phyloP scores from a whole-genome alignment of 2,797 vertebrate species.

The Notolabrus celidotus region DNA sequence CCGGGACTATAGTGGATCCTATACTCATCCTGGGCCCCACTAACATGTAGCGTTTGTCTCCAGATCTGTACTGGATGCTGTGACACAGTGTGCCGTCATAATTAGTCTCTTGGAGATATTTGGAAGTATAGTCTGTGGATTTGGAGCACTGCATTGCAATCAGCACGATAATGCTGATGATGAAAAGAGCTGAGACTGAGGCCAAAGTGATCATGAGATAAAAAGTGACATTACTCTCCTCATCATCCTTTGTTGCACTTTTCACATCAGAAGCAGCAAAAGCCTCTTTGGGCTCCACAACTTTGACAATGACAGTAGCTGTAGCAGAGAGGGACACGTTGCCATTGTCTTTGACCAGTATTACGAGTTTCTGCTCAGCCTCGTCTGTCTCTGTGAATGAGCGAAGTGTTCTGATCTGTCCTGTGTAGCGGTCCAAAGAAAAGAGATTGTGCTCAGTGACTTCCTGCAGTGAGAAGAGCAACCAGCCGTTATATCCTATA shows the following conservation, averaged over 20 bases:
- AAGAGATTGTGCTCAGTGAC: conserved; percentile 56
- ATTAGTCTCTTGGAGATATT: conserved; percentile 43
- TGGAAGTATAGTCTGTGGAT: conserved; percentile 51
- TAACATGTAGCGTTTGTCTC: conserved; percentile 26
- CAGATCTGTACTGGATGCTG: conserved; percentile 55
- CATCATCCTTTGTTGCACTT: background rate
- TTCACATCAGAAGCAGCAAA: conserved; percentile 52
- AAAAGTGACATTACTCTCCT: conserved; percentile 3
- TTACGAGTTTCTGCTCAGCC: conserved; percentile 52
- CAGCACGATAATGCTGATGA: conserved; percentile 60
- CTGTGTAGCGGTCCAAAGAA: conserved; percentile 59
- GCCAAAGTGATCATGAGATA: conserved; percentile 62
- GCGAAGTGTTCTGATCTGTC: conserved; percentile 53
- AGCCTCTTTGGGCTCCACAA: conserved; percentile 22
- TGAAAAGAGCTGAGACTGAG: conserved; percentile 62
- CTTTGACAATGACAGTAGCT: too few species aligned
- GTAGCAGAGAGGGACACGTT: conserved; percentile 45
- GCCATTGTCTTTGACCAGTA: conserved; percentile 66
- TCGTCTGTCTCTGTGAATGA: conserved; percentile 52
- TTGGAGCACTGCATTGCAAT: conserved; percentile 67
- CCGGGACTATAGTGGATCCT: conserved; percentile 35
- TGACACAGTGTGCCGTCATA: conserved; percentile 67
- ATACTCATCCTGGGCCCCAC: conserved; percentile 29
- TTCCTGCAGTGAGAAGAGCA: conserved; percentile 49
- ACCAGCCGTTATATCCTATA: conserved; percentile 65